Evolutionary conservation across 1,140 invertebrate species (phyloP).

Genomic region (Drosophila bipectinata): DNA sequence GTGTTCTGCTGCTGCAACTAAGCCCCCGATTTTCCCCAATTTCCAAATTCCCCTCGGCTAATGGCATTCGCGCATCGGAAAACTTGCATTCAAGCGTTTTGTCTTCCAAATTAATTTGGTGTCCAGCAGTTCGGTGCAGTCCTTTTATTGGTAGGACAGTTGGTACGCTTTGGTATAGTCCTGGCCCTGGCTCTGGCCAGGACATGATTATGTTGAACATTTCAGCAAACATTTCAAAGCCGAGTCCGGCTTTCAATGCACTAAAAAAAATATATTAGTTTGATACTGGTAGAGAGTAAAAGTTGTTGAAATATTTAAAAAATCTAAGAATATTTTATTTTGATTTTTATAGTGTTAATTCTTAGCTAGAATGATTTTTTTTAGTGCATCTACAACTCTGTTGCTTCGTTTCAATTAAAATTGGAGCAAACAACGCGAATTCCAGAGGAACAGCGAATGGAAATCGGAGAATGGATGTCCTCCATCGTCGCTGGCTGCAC

Average conservation of each 20-base stretch:
- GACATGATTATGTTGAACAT: slow-evolving; percentile 77
- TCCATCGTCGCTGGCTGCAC: slow-evolving; percentile 51
- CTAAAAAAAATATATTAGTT: not conserved
- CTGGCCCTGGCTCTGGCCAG: slow-evolving; percentile 44
- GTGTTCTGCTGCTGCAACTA: slow-evolving; percentile 45
- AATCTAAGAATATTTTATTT: no score
- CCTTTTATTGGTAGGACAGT: slow-evolving; percentile 31
- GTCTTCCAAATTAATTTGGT: slow-evolving; percentile 80
- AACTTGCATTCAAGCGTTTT: slow-evolving; percentile 70
- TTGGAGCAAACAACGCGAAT: slow-evolving; percentile 36
- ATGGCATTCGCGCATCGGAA: slow-evolving; percentile 66
- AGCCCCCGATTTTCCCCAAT: slow-evolving; percentile 8
- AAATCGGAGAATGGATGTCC: slow-evolving; percentile 35
- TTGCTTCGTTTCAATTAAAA: slow-evolving; percentile 74
- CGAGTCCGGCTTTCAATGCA: not conserved
- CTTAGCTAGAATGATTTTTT: not conserved
- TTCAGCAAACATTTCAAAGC: slow-evolving; percentile 53
- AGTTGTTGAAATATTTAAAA: not conserved
- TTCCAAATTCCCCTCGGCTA: slow-evolving; percentile 33
- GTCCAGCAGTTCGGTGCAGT: slow-evolving; percentile 47
- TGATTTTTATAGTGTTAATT: not conserved
- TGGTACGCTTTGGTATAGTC: slow-evolving; percentile 1
- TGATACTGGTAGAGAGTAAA: not conserved
- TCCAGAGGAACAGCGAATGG: slow-evolving; percentile 46
- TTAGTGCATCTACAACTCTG: slow-evolving; percentile 11